phyloP scores from a whole-genome alignment of 2,888 invertebrate genomes.

The Odontocolon sp. region DNA sequence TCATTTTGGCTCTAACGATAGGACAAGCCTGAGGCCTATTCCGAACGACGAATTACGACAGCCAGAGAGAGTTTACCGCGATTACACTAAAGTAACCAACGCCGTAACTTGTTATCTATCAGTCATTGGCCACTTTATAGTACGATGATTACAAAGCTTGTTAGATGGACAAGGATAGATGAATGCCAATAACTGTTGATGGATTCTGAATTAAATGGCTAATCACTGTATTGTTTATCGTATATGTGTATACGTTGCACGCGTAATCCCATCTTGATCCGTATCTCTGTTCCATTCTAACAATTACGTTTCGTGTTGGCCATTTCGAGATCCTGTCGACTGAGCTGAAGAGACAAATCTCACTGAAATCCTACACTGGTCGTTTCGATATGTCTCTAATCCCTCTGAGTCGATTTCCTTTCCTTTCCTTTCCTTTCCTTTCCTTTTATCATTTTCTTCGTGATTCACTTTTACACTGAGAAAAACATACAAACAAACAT shows the following conservation, averaged over 20 bases:
- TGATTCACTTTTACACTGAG: too few relatives aligned
- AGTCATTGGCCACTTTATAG: too few relatives aligned
- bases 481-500: too few relatives aligned
- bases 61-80: not conserved
- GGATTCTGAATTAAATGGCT: too few relatives aligned
- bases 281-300: not conserved
- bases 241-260: not conserved
- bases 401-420: not conserved
- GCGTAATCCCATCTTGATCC: slow-evolving; percentile 37
- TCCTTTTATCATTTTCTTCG: not conserved
- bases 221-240: not conserved
- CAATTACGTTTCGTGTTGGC: not conserved
- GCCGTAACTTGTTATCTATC: not conserved
- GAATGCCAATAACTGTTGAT: too few relatives aligned
- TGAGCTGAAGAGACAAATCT: slow-evolving; percentile 4
- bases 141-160: too few relatives aligned
- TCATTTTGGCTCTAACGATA: slow-evolving; percentile 19
- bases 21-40: not conserved
- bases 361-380: slow-evolving; percentile 5
- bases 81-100: too few relatives aligned
- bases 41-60: not conserved
- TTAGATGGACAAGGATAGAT: too few relatives aligned
- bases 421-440: not conserved
- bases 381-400: slow-evolving; percentile 27
- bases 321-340: too few relatives aligned